phyloP scores from a whole-genome alignment of 92 coral and sea anemone genomes.

The Actinernus sp. region DNA sequence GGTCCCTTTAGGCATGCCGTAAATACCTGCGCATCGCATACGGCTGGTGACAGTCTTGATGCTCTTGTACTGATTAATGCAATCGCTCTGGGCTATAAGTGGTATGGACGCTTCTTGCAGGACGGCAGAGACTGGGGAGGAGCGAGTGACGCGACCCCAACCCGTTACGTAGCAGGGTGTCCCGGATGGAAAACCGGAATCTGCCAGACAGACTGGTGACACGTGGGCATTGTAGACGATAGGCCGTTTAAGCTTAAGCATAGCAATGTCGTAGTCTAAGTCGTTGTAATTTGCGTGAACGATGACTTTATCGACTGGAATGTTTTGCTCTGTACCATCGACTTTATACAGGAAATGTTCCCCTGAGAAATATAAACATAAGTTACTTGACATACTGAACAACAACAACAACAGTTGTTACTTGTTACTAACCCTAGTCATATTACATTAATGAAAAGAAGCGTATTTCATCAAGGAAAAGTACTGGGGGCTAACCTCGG shows the following conservation, averaged over 20 bases:
- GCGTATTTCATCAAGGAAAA: no score
- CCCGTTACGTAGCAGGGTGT: conserved; percentile 86
- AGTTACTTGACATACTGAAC: no score
- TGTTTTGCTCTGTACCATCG: conserved; percentile 80
- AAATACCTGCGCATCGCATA: conserved; percentile 95
- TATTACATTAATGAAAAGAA: no score
- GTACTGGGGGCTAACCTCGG: no score
- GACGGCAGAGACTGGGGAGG: conserved; percentile 51
- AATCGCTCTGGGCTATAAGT: conserved; percentile 42
- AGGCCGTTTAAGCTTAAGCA: conserved; percentile 67
- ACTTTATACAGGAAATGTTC: conserved; percentile 62
- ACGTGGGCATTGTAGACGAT: conserved; percentile 64
- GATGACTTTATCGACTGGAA: conserved; percentile 68
- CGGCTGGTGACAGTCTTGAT: conserved; percentile 55
- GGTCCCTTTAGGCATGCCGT: conserved; percentile 74
- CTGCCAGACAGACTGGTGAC: conserved; percentile 83
- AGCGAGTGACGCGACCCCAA: conserved; percentile 73
- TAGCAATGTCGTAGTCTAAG: conserved; percentile 84
- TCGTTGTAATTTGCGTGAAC: conserved; percentile 61
- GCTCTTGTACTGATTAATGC: conserved; percentile 49
- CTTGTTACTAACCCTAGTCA: no score
- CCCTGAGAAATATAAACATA: conserved; percentile 45
- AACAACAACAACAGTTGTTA: no score
- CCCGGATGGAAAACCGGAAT: conserved; percentile 65
- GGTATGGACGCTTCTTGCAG: conserved; percentile 89